Percentiles rank a stretch among this genome's conserved stretches.
Evolutionary conservation across 2,888 invertebrate genomes (phyloP).

Genomic region (Teleiodes luculella): DNA sequence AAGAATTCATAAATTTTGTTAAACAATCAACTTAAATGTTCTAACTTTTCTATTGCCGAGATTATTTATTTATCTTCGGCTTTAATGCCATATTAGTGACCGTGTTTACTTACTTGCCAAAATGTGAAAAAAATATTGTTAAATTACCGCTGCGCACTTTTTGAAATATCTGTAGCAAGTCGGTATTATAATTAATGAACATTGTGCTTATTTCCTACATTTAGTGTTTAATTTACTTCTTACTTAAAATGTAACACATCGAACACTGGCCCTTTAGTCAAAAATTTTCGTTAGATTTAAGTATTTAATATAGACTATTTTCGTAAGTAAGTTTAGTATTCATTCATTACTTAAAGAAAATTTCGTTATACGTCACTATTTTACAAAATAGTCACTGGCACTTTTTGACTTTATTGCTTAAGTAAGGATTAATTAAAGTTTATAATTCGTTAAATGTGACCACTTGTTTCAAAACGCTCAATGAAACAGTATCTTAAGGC

Average conservation of each 20-base stretch:
- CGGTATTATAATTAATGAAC: slow-evolving; percentile 24
- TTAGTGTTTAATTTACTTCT: slow-evolving; percentile 26
- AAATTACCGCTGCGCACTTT: background rate
- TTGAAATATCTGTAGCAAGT: slow-evolving; percentile 20
- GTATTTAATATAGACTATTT: slow-evolving; percentile 49
- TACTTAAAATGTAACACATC: slow-evolving; percentile 47
- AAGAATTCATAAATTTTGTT: background rate
- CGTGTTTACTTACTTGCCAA: too few relatives aligned
- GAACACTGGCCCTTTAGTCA: slow-evolving; percentile 73
- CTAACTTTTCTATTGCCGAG: too few relatives aligned
- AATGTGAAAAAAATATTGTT: too few relatives aligned
- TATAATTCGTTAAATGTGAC: slow-evolving; percentile 20
- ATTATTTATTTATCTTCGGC: background rate
- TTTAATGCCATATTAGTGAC: background rate
- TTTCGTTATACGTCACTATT: slow-evolving; percentile 18
- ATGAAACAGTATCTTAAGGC: slow-evolving; percentile 25
- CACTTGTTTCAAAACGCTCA: slow-evolving; percentile 33
- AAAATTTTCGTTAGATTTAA: slow-evolving; percentile 67
- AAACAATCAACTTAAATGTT: too few relatives aligned
- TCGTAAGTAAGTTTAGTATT: slow-evolving; percentile 33
- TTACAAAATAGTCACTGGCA: slow-evolving; percentile 41
- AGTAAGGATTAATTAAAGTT: slow-evolving; percentile 35
- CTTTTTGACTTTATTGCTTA: slow-evolving; percentile 32
- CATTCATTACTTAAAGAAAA: slow-evolving; percentile 25
- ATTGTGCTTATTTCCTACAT: slow-evolving; percentile 48